Percentiles rank a stretch among this genome's conserved stretches.
Conservation (phyloP, 2,888 invertebrate species). For the Sinhomidia bicolor region DNA sequence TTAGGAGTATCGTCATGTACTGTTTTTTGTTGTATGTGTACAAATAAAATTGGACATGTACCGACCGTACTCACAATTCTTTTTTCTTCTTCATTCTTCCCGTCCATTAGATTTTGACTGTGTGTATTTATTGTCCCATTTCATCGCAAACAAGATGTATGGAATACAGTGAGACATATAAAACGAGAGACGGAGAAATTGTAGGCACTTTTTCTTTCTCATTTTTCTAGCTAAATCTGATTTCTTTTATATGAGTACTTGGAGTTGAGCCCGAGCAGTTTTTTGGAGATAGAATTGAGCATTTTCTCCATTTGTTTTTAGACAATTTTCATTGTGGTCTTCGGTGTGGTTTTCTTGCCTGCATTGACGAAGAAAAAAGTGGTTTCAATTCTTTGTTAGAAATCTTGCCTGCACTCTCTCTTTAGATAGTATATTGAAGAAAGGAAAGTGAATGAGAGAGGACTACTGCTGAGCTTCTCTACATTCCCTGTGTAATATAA, state of each 20-base stretch:
- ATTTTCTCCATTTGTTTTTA: constrained; percentile 57
- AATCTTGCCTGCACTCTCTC: background rate
- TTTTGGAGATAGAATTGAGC: constrained; percentile 42
- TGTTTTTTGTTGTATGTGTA: background rate
- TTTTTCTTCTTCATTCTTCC: constrained; percentile 16
- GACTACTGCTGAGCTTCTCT: background rate
- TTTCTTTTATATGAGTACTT: constrained; percentile 30
- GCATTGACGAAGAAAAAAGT: background rate
- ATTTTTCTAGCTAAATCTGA: constrained; percentile 38
- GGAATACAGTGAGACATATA: constrained; percentile 33
- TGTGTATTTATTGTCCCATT: background rate
- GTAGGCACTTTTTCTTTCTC: background rate
- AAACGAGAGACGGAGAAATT: constrained; percentile 15
- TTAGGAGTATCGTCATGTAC: background rate
- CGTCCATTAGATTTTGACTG: constrained; percentile 20
- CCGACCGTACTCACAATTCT: constrained; percentile 6
- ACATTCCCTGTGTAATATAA: constrained; percentile 15
- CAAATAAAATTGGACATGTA: constrained; percentile 4
- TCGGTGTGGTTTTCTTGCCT: constrained; percentile 23
- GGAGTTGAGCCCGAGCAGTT: background rate
- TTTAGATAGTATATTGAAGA: background rate
- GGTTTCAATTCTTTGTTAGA: background rate
- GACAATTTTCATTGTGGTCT: constrained; percentile 51
- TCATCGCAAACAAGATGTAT: constrained; percentile 50
- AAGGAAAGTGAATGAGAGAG: background rate